Conservation (phyloP, 2,797 vertebrate genomes). For the Callimico goeldii region DNA sequence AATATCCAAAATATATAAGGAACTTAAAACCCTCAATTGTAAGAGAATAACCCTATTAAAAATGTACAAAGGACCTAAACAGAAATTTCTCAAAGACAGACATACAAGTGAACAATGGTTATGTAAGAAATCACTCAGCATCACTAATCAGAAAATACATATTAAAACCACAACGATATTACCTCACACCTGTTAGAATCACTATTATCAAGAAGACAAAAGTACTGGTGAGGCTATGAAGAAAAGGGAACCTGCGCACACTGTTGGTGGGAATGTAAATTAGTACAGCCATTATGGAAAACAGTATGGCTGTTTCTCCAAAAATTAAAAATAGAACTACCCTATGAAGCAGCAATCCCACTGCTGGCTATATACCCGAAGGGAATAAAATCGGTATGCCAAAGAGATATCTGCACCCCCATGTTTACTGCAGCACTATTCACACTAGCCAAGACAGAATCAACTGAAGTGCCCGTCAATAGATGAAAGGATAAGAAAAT, state of each 20-base stretch:
- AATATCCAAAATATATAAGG: not conserved
- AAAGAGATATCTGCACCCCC: not conserved
- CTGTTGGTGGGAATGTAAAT: not conserved
- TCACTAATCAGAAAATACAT: not conserved
- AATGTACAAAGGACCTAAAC: not conserved
- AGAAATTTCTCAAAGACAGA: not conserved
- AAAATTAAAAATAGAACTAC: not conserved
- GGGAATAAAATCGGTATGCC: not conserved
- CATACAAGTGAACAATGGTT: not conserved
- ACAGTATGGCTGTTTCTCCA: not conserved
- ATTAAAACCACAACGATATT: not conserved
- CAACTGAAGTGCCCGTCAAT: not conserved
- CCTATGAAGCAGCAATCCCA: not conserved
- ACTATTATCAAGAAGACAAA: not conserved
- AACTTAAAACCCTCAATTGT: not conserved
- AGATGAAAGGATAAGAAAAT: not conserved
- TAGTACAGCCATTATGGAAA: not conserved
- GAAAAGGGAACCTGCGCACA: not conserved
- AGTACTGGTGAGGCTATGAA: not conserved
- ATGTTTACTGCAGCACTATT: not conserved
- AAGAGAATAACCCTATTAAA: not conserved
- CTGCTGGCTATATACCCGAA: not conserved
- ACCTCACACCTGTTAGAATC: not conserved
- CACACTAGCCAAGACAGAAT: not conserved
- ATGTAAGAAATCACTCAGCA: not conserved